phyloP scores from a whole-genome alignment of 2,797 vertebrate genomes.

The Hoplostethus atlanticus region DNA sequence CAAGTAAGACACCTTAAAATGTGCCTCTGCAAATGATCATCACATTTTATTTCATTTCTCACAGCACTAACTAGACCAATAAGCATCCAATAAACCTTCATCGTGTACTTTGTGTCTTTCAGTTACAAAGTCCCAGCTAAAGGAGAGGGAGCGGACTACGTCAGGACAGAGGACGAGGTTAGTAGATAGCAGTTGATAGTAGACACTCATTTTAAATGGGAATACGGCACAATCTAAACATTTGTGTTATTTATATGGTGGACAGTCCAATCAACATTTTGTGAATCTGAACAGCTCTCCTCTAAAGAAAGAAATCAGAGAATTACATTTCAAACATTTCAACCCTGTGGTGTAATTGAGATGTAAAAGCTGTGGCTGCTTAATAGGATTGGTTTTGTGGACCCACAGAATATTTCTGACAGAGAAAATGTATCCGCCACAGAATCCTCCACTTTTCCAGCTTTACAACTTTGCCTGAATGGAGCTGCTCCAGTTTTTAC shows the following conservation, averaged over 20 bases:
- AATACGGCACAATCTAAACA: neutral
- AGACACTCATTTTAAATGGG: neutral
- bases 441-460: too few species aligned
- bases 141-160: slow-evolving; percentile 94
- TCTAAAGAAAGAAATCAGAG: neutral
- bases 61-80: neutral
- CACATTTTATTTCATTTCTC: neutral
- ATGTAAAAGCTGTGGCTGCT: neutral
- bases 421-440: too few species aligned
- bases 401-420: too few species aligned
- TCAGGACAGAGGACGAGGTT: slow-evolving; percentile 97
- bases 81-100: neutral
- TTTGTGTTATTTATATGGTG: neutral
- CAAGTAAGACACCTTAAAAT: slow-evolving; percentile 84
- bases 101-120: slow-evolving; percentile 59
- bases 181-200: slow-evolving; percentile 25
- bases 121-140: slow-evolving; percentile 95
- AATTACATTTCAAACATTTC: neutral
- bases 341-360: neutral
- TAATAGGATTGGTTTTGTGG: neutral
- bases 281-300: neutral
- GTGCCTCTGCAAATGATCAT: neutral
- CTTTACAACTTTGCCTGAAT: too few species aligned
- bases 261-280: neutral
- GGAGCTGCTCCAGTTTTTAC: too few species aligned